Percentiles rank a stretch among this genome's conserved stretches.
Conservation (phyloP, 2,113 vertebrate species). For the Heterotis niloticus region DNA sequence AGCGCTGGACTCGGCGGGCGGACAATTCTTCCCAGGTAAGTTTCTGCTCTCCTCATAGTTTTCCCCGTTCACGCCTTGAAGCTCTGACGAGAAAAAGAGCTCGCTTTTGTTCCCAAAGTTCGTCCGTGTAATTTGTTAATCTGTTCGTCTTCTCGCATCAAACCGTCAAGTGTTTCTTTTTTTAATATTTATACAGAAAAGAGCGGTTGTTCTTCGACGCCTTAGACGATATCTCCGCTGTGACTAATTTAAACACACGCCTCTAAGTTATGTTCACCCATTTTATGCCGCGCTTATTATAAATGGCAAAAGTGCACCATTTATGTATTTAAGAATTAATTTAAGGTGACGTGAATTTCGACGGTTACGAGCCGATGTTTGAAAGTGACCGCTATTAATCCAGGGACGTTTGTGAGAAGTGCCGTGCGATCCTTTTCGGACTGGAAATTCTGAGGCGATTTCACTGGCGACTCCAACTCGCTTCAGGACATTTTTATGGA, state of each 20-base stretch:
- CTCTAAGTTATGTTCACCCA: not conserved
- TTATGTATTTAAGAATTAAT: not conserved
- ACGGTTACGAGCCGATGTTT: too few relatives aligned
- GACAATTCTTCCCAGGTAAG: constrained; percentile 74
- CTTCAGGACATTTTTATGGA: too few relatives aligned
- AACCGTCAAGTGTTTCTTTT: not conserved
- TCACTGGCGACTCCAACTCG: not conserved
- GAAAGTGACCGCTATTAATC: too few relatives aligned
- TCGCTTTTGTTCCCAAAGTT: constrained; percentile 13
- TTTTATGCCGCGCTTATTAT: not conserved
- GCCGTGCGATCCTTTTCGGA: not conserved
- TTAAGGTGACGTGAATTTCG: too few relatives aligned
- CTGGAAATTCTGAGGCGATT: not conserved
- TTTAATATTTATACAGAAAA: not conserved
- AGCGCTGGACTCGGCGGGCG: constrained; percentile 54
- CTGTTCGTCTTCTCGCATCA: too few relatives aligned
- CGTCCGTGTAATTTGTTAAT: not conserved
- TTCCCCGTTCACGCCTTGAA: not conserved
- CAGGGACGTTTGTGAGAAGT: too few relatives aligned
- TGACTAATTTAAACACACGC: constrained; percentile 15
- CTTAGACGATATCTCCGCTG: not conserved
- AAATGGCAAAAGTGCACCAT: not conserved
- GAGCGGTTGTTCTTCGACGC: not conserved
- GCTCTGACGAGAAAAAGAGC: not conserved
- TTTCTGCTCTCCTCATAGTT: constrained; percentile 14